Evolutionary conservation across 2,113 vertebrate species (phyloP).

Genomic region (Siniperca chuatsi): DNA sequence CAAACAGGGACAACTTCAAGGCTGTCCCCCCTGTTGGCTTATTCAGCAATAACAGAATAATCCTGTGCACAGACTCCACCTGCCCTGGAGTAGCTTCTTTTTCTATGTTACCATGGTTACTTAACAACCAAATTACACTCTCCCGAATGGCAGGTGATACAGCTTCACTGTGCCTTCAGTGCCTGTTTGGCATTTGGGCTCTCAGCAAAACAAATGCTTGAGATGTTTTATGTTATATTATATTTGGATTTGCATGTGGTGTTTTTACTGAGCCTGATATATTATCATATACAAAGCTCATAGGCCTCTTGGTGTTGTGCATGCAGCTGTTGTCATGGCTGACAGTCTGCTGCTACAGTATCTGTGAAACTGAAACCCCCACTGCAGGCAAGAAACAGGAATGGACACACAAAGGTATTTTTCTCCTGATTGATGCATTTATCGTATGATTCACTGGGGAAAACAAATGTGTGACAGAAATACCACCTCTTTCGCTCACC

Average conservation of each 20-base stretch:
- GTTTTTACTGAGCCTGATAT: not conserved
- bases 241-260: not conserved
- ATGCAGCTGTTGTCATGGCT: not conserved
- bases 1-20: slow-evolving; percentile 14
- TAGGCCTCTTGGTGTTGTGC: not conserved
- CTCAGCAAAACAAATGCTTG: slow-evolving; percentile 4
- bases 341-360: not conserved
- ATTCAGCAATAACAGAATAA: slow-evolving; percentile 40
- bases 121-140: slow-evolving; percentile 63
- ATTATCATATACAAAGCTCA: not conserved
- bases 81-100: slow-evolving; percentile 50
- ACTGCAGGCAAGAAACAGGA: slow-evolving; percentile 30
- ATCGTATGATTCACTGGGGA: not conserved
- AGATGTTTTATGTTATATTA: not conserved
- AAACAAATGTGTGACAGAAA: slow-evolving; percentile 9
- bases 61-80: slow-evolving; percentile 41
- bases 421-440: slow-evolving; percentile 13
- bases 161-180: slow-evolving; percentile 40
- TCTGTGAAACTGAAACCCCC: slow-evolving; percentile 24
- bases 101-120: slow-evolving; percentile 77
- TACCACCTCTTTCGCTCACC: not conserved
- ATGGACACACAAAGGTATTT: slow-evolving; percentile 10
- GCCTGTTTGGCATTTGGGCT: slow-evolving; percentile 12
- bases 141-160: slow-evolving; percentile 54
- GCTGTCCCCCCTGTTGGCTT: slow-evolving; percentile 8